A percentile compares a stretch with the other conserved stretches of the same genome.
These are phyloP conservation scores for Phengaris alcon DNA, from an alignment of 2,888 invertebrate species.

Conservation along the genomic window DNA sequence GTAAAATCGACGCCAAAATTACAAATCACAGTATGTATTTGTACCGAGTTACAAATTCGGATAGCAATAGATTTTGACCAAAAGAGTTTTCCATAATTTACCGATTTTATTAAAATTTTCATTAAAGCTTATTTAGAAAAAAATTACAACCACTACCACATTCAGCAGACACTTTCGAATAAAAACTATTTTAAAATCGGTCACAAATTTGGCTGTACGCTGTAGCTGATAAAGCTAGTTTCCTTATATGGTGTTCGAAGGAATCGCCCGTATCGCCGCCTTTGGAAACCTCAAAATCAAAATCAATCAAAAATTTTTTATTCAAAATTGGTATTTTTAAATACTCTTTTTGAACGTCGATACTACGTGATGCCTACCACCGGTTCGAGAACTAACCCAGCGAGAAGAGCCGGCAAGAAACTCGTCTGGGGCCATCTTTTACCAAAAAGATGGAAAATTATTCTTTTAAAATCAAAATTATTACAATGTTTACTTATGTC, in stretches of 20 bases:
- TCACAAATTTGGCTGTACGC: not conserved
- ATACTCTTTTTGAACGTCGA: no score
- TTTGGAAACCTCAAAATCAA: slow-evolving; percentile 44
- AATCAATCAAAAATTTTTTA: no score
- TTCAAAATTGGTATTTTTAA: no score
- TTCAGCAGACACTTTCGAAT: not conserved
- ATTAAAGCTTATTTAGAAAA: not conserved
- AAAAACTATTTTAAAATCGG: slow-evolving; percentile 28
- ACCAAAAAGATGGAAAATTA: no score
- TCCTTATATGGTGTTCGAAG: slow-evolving; percentile 53
- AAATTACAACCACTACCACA: not conserved
- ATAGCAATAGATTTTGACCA: not conserved
- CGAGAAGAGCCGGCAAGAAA: no score
- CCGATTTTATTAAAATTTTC: not conserved
- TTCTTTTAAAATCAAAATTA: no score
- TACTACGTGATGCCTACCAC: no score
- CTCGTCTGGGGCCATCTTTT: no score
- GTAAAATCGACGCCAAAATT: not conserved
- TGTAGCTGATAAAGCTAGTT: slow-evolving; percentile 47
- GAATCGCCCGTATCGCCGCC: slow-evolving; percentile 56
- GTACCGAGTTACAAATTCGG: not conserved
- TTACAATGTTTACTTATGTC: no score
- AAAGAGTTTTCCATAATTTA: not conserved
- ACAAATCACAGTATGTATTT: not conserved
- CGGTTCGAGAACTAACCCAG: no score